Percentiles rank a stretch among this genome's conserved stretches.
These are phyloP conservation scores for Trogon surrucura DNA, from an alignment of 2,113 vertebrate species.

Conservation along the genomic window DNA sequence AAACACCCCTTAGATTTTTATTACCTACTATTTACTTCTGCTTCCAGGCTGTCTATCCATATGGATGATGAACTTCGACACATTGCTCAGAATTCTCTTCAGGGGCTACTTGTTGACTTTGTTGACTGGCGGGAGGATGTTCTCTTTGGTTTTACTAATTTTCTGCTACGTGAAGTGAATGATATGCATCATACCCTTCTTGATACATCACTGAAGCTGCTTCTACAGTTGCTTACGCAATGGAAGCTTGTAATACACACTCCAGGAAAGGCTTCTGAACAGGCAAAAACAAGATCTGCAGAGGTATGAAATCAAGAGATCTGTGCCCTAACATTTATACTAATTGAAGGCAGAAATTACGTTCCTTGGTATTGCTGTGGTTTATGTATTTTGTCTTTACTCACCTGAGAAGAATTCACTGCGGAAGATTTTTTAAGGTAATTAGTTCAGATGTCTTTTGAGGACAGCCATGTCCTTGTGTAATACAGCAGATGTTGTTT, in stretches of 20 bases:
- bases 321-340: neutral
- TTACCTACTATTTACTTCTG: neutral
- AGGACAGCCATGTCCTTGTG: conserved; percentile 41
- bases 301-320: conserved; percentile 81
- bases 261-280: conserved; percentile 85
- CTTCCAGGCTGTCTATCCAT: conserved; percentile 91
- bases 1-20: neutral
- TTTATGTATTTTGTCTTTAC: conserved; percentile 7
- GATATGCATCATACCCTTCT: conserved; percentile 94
- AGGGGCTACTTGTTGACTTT: conserved; percentile 95
- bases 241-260: conserved; percentile 94
- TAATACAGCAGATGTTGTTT: conserved; percentile 51
- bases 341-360: neutral
- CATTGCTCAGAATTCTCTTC: conserved; percentile 96
- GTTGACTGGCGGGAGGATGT: conserved; percentile 97
- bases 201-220: conserved; percentile 93
- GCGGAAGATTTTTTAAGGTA: neutral
- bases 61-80: conserved; percentile 99
- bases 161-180: conserved; percentile 93
- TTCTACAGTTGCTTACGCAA: conserved; percentile 95
- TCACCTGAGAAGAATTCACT: conserved; percentile 48
- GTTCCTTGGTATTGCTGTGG: neutral
- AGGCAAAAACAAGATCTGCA: conserved; percentile 79
- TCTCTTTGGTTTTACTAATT: conserved; percentile 95
- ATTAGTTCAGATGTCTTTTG: conserved; percentile 31